These are phyloP conservation scores for Condylura cristata DNA, from an alignment of 2,113 vertebrate genomes.

Conservation along the genomic window DNA sequence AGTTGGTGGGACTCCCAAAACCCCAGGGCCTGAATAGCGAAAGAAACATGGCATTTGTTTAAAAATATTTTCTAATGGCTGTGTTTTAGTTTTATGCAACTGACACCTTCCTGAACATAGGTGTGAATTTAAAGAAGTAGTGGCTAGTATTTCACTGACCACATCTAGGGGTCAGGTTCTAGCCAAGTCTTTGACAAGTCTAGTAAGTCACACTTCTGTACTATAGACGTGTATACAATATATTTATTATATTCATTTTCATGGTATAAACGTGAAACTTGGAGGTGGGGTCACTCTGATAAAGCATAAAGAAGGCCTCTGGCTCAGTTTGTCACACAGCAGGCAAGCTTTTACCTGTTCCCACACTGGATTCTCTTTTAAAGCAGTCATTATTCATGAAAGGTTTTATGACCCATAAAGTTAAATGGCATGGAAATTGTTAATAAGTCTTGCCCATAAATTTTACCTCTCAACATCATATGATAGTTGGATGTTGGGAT, in stretches of 20 bases:
- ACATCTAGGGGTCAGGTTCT: neutral
- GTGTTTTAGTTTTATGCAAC: neutral
- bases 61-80: neutral
- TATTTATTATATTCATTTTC: neutral
- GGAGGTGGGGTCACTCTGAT: neutral
- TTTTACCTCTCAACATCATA: slow-evolving; percentile 2
- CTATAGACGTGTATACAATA: neutral
- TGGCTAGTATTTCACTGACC: slow-evolving; percentile 12
- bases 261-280: neutral
- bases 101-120: neutral
- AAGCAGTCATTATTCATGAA: neutral
- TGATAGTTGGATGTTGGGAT: neutral
- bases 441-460: neutral
- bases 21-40: neutral
- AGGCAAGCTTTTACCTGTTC: neutral
- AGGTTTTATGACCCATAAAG: neutral
- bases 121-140: neutral
- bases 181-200: neutral
- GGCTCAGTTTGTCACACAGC: no score
- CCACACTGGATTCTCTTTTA: neutral
- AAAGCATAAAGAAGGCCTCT: neutral
- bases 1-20: neutral
- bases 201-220: neutral
- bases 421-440: slow-evolving; percentile 10
- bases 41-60: neutral